phyloP scores from a whole-genome alignment of 2,888 invertebrate species.

The Pollenia angustigena region DNA sequence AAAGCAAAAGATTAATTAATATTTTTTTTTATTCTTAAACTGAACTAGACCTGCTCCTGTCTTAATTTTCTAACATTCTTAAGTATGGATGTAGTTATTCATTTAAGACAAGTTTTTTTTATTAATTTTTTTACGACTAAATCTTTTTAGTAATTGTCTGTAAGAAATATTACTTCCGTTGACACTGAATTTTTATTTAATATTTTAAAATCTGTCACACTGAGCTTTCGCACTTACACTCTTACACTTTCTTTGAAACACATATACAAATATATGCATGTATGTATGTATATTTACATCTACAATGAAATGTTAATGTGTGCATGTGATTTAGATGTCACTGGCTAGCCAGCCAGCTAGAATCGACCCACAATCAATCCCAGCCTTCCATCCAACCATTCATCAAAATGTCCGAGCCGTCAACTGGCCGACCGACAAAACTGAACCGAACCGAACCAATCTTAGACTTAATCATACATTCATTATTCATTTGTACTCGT shows the following conservation, averaged over 20 bases:
- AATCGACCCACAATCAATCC: not conserved
- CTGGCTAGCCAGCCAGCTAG: constrained; percentile 30
- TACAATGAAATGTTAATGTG: not conserved
- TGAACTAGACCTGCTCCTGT: constrained; percentile 56
- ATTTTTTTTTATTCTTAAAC: constrained; percentile 22
- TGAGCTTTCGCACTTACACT: not conserved
- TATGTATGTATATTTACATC: not conserved
- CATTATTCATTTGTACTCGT: constrained; percentile 15
- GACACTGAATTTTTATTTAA: constrained; percentile 78
- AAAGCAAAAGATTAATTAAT: constrained; percentile 34
- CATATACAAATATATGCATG: not conserved
- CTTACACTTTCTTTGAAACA: not conserved
- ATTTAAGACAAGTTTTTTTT: not conserved
- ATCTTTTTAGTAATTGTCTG: constrained; percentile 66
- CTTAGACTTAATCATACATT: constrained; percentile 34
- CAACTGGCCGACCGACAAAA: constrained; percentile 27
- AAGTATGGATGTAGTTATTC: not conserved
- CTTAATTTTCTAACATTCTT: constrained; percentile 34
- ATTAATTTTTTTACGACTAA: constrained; percentile 25
- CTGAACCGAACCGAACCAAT: constrained; percentile 10
- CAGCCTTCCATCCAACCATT: not conserved
- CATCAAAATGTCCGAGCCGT: constrained; percentile 4
- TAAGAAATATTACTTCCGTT: constrained; percentile 81
- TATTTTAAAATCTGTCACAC: constrained; percentile 40
- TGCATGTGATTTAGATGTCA: constrained; percentile 28